Evolutionary conservation across 1,140 invertebrate species (phyloP), one percentile per base, ranked within the genome.

Genomic region (Alviniconcha marisindica): DNA sequence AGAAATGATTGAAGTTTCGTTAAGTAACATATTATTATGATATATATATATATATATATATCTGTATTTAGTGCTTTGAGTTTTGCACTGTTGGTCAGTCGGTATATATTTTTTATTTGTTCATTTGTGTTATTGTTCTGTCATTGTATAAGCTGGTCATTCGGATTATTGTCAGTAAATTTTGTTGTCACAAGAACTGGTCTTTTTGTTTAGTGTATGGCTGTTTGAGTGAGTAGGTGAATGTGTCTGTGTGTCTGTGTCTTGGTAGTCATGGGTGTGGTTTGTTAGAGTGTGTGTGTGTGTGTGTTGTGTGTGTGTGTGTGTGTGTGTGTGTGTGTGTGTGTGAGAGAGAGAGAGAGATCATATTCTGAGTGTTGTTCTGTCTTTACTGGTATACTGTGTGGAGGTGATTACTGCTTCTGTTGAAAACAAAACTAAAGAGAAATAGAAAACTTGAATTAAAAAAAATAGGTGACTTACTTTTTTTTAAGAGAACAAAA

Each of bases 141-240:
- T 80, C 60, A 80, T 80, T 80, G 78, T 80, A 80, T 44, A 66
- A 80, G 60, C 78, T 69, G 78, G 78, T 80, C 78, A 63, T 42
- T 44, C 44, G 60, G 60, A 31, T 80, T 80, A 60, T 80, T 63
- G 56, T 60, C 40, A 66, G 56, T 66, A 80, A 80, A 80, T 33
- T 80, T 66, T 80, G 77, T 80, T 80, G 78, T 80, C 78, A 66
- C 60, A 80, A 66, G 15, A 66, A 60, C 38, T 54, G 15, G 54
- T 10, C 1, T 40, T 56, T 24, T 36, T 31, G 54, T 38, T 12
- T 36, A 18, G 48, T 31, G 21, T 56, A 18, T 77, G 28, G 14
- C n/a, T 44, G 74, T 51, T 28, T 77, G 31, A 31, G 48, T 54
- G 28, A 33, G 76, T 28, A 2, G 28, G 44, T 18, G 74, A 15